Evolutionary conservation across 23 tunicate genomes (phyloP), one percentile per base, ranked within the genome.

Genomic region (Corella eumyota): DNA sequence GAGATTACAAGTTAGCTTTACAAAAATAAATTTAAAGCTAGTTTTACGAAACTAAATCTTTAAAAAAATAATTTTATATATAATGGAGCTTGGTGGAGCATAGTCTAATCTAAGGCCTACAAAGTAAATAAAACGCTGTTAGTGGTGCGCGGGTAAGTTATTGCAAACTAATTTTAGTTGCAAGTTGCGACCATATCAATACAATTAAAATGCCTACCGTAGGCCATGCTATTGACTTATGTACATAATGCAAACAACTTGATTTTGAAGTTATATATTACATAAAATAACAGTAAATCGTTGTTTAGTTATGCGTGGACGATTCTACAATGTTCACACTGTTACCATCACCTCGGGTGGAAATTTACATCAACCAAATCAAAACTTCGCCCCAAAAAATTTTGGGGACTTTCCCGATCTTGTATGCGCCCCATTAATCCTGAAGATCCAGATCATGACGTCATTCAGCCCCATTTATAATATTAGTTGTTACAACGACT

Each of bases 221-320:
- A 9, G 11, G 48, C 48, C 11, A 40, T 9, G 15, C 13, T 40
- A 15, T 40, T 15, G 15, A 40, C 13, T 40, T 40, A 40, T 40
- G 11, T 40, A 15, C 11, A 11, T 40, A 15, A 40, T 11, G 48
- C 11, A 11, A 9, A 40, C 13, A 40, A 15, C 48, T 9, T 40
- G 13, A 40, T 15, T 11, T 40, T 40, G 15, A 40, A 9, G 48
- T 11, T 9, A 40, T 9, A 9, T 9, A 40, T 40, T 15, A 40
- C 48, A 9, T 40, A 9, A 9, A 40, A n/a, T n/a, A n/a, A n/a
- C n/a, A n/a, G n/a, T n/a, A n/a, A n/a, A n/a, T n/a, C n/a, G n/a
- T n/a, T n/a, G n/a, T n/a, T n/a, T 60, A 86, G 96, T 0, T 88
- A 88, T 44, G 81, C 81, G 28, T 88, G 96, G 96, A 88, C 96